phyloP scores from a whole-genome alignment of 2,888 invertebrate genomes.

The Clepsis dumicolana region DNA sequence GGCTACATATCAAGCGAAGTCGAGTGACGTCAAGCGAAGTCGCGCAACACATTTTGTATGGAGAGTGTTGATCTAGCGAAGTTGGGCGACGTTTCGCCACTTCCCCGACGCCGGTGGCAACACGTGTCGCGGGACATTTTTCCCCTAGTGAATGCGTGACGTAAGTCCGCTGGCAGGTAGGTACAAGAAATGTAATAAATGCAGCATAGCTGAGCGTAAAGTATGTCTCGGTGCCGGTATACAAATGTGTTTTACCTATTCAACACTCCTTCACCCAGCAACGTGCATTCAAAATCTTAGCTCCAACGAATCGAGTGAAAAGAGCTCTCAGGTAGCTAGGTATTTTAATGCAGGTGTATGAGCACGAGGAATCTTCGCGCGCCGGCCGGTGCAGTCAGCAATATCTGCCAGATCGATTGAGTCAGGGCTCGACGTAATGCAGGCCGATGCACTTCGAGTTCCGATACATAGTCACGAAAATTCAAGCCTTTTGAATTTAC shows the following conservation, averaged over 20 bases:
- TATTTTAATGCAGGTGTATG: slow-evolving; percentile 56
- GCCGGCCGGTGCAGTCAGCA: slow-evolving; percentile 48
- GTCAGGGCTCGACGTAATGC: slow-evolving; percentile 50
- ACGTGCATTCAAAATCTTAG: slow-evolving; percentile 49
- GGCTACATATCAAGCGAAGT: too few species aligned
- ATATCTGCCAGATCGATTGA: slow-evolving; percentile 52
- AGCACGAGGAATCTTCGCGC: slow-evolving; percentile 39
- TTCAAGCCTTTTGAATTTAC: slow-evolving; percentile 53
- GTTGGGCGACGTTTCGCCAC: too few species aligned
- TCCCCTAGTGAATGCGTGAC: too few species aligned
- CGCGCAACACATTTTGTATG: too few species aligned
- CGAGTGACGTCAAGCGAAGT: too few species aligned
- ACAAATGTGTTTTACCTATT: slow-evolving; percentile 21
- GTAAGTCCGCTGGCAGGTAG: neutral
- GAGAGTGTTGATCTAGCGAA: too few species aligned
- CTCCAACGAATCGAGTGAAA: slow-evolving; percentile 53
- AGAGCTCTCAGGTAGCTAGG: slow-evolving; percentile 55
- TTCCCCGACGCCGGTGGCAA: too few species aligned
- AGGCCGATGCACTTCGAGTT: slow-evolving; percentile 56
- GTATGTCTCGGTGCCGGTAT: slow-evolving; percentile 6
- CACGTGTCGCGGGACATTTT: too few species aligned
- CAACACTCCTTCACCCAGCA: slow-evolving; percentile 24
- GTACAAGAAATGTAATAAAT: slow-evolving; percentile 7
- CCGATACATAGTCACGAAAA: slow-evolving; percentile 60
- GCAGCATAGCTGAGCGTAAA: neutral